Evolutionary conservation across 2,888 invertebrate genomes (phyloP).

Genomic region (Drosophila kambysellisi): DNA sequence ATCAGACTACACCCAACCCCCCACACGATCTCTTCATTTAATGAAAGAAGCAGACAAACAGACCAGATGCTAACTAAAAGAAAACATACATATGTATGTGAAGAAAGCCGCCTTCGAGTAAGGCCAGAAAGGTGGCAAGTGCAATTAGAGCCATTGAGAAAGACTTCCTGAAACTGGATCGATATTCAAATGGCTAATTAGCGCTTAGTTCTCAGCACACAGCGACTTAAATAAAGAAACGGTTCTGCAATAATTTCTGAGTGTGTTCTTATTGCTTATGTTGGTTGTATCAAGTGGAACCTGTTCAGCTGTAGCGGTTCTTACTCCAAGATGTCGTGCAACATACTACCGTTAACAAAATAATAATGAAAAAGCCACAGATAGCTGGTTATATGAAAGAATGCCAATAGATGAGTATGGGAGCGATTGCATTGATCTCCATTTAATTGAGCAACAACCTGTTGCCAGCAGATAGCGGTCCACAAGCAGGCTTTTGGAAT

Average conservation of each 20-base stretch:
- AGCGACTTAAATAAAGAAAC: constrained; percentile 2
- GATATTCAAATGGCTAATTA: constrained; percentile 53
- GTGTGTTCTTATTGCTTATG: background rate
- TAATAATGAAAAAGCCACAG: constrained; percentile 61
- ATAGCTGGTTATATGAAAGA: constrained; percentile 31
- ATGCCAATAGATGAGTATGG: constrained; percentile 52
- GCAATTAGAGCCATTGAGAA: constrained; percentile 36
- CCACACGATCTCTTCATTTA: constrained; percentile 30
- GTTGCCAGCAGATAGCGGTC: constrained; percentile 21
- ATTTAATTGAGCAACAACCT: constrained; percentile 64
- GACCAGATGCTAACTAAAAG: background rate
- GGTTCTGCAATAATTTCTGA: constrained; percentile 32
- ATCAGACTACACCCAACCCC: constrained; percentile 26
- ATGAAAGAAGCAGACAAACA: constrained; percentile 10
- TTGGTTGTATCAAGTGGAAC: constrained; percentile 39
- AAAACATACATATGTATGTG: constrained; percentile 1
- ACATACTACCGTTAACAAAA: constrained; percentile 76
- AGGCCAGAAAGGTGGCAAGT: constrained; percentile 34
- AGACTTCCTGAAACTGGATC: constrained; percentile 50
- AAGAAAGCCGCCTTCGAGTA: constrained; percentile 56
- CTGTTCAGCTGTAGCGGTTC: constrained; percentile 69
- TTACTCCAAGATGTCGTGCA: constrained; percentile 62
- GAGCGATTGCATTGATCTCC: constrained; percentile 68
- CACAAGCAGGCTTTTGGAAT: constrained; percentile 63
- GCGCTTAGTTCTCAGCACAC: constrained; percentile 32